Evolutionary conservation across 2,888 invertebrate species (phyloP).

Genomic region (Erannis defoliaria): DNA sequence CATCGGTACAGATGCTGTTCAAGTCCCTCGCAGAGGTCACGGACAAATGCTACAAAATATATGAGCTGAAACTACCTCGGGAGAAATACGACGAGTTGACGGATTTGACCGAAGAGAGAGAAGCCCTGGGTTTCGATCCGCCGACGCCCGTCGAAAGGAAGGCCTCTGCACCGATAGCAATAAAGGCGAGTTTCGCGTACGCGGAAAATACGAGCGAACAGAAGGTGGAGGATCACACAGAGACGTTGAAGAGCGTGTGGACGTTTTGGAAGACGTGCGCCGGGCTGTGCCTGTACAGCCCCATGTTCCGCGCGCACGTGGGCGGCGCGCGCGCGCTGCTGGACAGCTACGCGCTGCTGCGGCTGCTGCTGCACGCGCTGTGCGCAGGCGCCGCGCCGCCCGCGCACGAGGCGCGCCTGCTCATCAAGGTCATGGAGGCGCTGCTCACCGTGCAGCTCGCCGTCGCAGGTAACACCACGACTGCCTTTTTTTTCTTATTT

Average conservation of each 20-base stretch:
- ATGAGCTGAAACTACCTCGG: slow-evolving; percentile 63
- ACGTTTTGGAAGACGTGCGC: slow-evolving; percentile 85
- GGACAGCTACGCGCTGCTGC: slow-evolving; percentile 73
- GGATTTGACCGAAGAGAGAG: slow-evolving; percentile 63
- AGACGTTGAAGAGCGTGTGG: slow-evolving; percentile 72
- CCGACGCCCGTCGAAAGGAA: slow-evolving; percentile 43
- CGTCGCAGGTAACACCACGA: slow-evolving; percentile 78
- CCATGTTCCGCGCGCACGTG: slow-evolving; percentile 80
- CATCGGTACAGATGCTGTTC: slow-evolving; percentile 78
- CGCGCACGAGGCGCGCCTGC: slow-evolving; percentile 60
- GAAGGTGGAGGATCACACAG: slow-evolving; percentile 60
- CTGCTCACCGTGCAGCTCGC: slow-evolving; percentile 78
- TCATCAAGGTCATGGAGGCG: slow-evolving; percentile 75
- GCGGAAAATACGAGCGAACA: slow-evolving; percentile 54
- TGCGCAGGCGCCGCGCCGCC: slow-evolving; percentile 47
- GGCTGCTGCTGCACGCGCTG: slow-evolving; percentile 66
- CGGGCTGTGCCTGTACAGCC: slow-evolving; percentile 84
- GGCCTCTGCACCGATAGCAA: slow-evolving; percentile 53
- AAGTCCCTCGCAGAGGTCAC: slow-evolving; percentile 73
- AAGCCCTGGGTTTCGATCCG: slow-evolving; percentile 53
- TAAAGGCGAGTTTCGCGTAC: slow-evolving; percentile 47
- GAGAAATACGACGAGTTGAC: slow-evolving; percentile 67
- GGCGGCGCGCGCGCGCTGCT: slow-evolving; percentile 68
- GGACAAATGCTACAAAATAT: slow-evolving; percentile 71
- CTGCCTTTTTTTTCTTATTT: too few species aligned